Evolutionary conservation across 30 jellyfish, hydroid and myxozoan genomes (phyloP).

Genomic region (Rhopilema esculentum): DNA sequence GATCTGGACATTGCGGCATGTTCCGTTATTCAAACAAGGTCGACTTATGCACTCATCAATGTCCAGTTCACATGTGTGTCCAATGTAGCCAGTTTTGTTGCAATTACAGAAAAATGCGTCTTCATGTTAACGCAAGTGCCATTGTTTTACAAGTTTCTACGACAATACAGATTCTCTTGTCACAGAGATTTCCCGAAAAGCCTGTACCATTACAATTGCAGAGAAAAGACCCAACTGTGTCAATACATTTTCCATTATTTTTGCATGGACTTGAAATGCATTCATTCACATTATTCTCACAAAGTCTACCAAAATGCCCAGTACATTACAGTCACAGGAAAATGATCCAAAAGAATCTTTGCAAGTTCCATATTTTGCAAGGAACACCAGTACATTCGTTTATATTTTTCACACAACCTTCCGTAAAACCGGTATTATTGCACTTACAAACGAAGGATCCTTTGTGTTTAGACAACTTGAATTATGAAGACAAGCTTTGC

Average conservation of each 20-base stretch:
- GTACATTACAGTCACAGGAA: slow-evolving; percentile 32
- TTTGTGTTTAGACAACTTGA: slow-evolving; percentile 54
- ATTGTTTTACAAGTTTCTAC: slow-evolving; percentile 19
- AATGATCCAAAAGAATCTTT: slow-evolving; percentile 34
- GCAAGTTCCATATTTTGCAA: slow-evolving; percentile 41
- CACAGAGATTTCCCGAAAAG: slow-evolving; percentile 62
- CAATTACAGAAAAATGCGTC: slow-evolving; percentile 38
- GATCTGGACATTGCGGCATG: slow-evolving; percentile 48
- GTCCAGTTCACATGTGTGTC: slow-evolving; percentile 31
- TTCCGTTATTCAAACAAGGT: slow-evolving; percentile 45
- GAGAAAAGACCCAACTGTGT: slow-evolving; percentile 25
- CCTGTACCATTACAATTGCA: slow-evolving; percentile 61
- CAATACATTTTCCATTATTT: slow-evolving; percentile 52
- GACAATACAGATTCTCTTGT: slow-evolving; percentile 4
- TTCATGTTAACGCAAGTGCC: slow-evolving; percentile 34
- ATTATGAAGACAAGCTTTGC: slow-evolving; percentile 67
- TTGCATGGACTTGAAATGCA: slow-evolving; percentile 54
- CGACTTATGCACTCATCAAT: slow-evolving; percentile 32
- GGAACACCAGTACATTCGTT: slow-evolving; percentile 52
- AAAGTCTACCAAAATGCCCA: slow-evolving; percentile 25
- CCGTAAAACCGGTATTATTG: slow-evolving; percentile 50
- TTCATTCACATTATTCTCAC: slow-evolving; percentile 38
- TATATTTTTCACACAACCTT: slow-evolving; percentile 26
- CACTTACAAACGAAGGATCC: slow-evolving; percentile 67
- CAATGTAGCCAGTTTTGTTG: slow-evolving; percentile 49